These are phyloP conservation scores for Cinclus mexicanus DNA, from an alignment of 2,113 vertebrate genomes.

Conservation along the genomic window DNA sequence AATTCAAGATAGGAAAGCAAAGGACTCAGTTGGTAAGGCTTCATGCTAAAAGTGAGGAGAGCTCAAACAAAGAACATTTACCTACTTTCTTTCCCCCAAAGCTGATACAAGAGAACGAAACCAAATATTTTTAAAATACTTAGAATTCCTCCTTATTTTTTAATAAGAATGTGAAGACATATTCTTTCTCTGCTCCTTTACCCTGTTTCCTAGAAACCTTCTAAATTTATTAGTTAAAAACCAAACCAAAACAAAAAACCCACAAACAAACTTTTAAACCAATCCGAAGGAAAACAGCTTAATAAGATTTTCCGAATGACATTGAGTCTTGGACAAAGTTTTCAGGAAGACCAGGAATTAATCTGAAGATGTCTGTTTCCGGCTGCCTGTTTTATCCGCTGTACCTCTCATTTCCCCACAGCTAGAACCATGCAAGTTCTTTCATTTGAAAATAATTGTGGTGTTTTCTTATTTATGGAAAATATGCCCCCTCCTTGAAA, in stretches of 20 bases:
- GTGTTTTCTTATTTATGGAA: neutral
- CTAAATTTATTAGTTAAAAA: neutral
- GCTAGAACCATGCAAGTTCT: neutral
- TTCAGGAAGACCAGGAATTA: neutral
- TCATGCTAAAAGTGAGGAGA: neutral
- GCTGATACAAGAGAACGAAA: neutral
- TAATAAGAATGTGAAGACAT: neutral
- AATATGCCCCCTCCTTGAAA: neutral
- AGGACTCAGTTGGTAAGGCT: neutral
- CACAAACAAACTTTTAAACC: neutral
- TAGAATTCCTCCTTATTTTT: neutral
- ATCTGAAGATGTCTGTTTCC: neutral
- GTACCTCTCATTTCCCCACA: neutral
- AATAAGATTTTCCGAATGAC: neutral
- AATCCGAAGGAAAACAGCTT: neutral
- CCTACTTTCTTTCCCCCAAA: neutral
- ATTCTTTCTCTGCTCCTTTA: neutral
- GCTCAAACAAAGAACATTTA: neutral
- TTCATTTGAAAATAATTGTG: neutral
- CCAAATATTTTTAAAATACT: neutral
- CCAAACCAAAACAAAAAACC: neutral
- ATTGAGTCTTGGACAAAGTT: neutral
- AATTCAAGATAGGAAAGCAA: neutral
- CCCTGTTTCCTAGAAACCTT: neutral
- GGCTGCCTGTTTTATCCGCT: neutral